Evolutionary conservation across 1,140 invertebrate species (phyloP).

Genomic region (Drosophila tristis): DNA sequence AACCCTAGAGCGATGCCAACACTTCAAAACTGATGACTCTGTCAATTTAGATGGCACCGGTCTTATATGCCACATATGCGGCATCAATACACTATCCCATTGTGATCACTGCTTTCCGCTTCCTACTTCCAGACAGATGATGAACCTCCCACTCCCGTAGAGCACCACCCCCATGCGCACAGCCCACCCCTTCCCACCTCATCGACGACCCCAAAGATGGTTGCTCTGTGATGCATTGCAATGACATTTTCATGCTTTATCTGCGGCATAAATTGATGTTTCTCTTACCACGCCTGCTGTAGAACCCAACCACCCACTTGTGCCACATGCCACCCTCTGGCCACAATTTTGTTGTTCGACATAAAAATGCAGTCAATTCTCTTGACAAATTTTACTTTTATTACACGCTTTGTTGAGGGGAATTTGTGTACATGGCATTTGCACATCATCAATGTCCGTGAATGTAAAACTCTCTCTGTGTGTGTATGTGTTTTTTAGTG

Average conservation of each 20-base stretch:
- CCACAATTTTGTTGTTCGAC: constrained; percentile 9
- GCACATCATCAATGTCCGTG: constrained; percentile 52
- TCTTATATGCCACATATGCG: background rate
- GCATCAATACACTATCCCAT: too few relatives aligned
- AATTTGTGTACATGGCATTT: constrained; percentile 55
- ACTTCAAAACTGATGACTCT: constrained; percentile 77
- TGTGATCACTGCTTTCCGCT: too few relatives aligned
- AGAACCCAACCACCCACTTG: background rate
- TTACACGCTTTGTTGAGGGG: constrained; percentile 58
- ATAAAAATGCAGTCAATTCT: constrained; percentile 72
- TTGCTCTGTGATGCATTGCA: constrained; percentile 55
- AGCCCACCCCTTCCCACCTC: background rate
- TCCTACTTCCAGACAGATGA: constrained; percentile 3
- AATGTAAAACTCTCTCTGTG: background rate
- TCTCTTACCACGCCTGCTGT: background rate
- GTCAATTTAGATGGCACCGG: constrained; percentile 60
- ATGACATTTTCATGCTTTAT: constrained; percentile 70
- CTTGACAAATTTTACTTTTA: constrained; percentile 74
- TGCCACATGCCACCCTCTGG: background rate
- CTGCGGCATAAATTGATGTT: constrained; percentile 66
- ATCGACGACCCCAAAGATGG: background rate
- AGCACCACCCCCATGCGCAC: background rate
- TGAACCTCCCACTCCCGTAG: constrained; percentile 7
- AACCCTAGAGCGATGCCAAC: constrained; percentile 25
- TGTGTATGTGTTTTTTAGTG: too few relatives aligned